These are phyloP conservation scores for Dendrophyllia cribrosa DNA, from an alignment of 64 coral and sea anemone genomes.

Conservation along the genomic window DNA sequence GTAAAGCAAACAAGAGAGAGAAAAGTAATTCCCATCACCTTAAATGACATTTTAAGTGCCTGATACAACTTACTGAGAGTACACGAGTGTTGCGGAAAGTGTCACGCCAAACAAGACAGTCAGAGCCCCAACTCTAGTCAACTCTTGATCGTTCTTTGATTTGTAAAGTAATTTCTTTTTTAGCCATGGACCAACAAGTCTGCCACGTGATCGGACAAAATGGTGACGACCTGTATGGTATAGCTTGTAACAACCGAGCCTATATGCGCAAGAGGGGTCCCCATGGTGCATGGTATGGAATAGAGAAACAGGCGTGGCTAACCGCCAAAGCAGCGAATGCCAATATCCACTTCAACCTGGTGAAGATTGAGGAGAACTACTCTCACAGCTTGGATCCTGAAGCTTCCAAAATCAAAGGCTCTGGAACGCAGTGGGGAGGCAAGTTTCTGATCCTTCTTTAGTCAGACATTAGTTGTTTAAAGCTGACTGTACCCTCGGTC, in stretches of 20 bases:
- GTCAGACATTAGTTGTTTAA: too few relatives aligned
- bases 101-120: neutral
- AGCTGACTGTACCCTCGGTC: too few relatives aligned
- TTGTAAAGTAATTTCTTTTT: neutral
- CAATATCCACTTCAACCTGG: neutral
- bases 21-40: neutral
- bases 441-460: neutral
- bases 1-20: too few relatives aligned
- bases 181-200: conserved; percentile 70
- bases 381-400: neutral
- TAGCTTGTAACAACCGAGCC: conserved; percentile 58
- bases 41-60: neutral
- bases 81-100: neutral
- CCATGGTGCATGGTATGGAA: conserved; percentile 46
- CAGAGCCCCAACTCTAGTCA: too few relatives aligned
- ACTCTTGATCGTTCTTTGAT: too few relatives aligned
- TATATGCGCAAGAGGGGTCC: conserved; percentile 66
- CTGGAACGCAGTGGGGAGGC: conserved; percentile 47
- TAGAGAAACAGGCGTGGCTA: conserved; percentile 31
- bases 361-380: conserved; percentile 32
- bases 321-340: neutral
- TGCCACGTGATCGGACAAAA: conserved; percentile 60
- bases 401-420: neutral
- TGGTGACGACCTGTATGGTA: conserved; percentile 58
- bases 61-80: too few relatives aligned